phyloP scores from a whole-genome alignment of 2,113 vertebrate genomes.

The Catagonus wagneri region DNA sequence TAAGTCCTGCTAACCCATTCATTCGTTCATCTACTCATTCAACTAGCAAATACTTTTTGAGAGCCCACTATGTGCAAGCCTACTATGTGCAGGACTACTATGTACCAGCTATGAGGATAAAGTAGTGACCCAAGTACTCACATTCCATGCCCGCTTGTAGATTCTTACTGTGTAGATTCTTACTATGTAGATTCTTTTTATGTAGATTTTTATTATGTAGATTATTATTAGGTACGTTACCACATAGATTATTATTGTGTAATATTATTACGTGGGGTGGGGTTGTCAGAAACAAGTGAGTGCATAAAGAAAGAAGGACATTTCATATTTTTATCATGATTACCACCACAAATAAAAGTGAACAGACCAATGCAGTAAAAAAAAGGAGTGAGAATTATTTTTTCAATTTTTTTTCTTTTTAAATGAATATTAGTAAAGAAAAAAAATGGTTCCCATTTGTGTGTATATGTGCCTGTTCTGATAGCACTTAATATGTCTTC shows the following conservation, averaged over 20 bases:
- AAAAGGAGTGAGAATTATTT: not conserved
- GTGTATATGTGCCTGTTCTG: not conserved
- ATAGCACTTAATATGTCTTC: not conserved
- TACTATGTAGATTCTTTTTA: too few species aligned
- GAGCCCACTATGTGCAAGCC: not conserved
- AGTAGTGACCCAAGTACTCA: not conserved
- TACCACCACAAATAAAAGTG: not conserved
- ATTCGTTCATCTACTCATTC: not conserved
- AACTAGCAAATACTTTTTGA: not conserved
- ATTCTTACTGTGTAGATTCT: too few species aligned
- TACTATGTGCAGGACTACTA: not conserved
- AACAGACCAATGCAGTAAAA: not conserved
- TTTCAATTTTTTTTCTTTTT: not conserved
- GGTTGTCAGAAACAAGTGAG: not conserved
- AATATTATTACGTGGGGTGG: not conserved
- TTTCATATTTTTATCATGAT: not conserved
- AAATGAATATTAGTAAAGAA: not conserved
- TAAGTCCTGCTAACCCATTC: not conserved
- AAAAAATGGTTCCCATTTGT: not conserved
- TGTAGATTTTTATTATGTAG: too few species aligned
- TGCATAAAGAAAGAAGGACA: not conserved
- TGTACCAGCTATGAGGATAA: not conserved
- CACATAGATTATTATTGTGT: too few species aligned
- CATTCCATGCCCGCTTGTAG: not conserved
- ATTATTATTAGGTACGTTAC: too few species aligned